These are phyloP conservation scores for Dunckerocampus dactyliophorus DNA, from an alignment of 2,113 vertebrate genomes.

Conservation along the genomic window DNA sequence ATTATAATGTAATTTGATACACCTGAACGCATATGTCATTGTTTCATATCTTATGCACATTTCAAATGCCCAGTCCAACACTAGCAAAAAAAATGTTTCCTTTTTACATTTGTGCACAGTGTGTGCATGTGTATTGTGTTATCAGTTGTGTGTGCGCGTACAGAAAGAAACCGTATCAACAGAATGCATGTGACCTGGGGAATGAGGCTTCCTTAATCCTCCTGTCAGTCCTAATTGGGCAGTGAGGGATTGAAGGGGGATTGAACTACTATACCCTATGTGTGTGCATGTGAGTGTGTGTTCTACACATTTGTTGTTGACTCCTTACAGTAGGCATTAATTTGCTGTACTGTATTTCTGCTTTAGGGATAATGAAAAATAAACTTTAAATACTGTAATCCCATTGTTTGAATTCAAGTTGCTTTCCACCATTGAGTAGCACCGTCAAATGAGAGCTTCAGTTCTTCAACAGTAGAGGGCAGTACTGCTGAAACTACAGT, in stretches of 20 bases:
- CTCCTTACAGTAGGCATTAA: no score
- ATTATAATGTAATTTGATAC: slow-evolving; percentile 41
- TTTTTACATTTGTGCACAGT: slow-evolving; percentile 5
- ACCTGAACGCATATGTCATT: slow-evolving; percentile 23
- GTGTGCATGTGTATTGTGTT: slow-evolving; percentile 26
- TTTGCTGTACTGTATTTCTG: no score
- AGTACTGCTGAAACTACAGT: slow-evolving; percentile 51
- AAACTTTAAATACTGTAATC: no score
- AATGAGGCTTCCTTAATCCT: slow-evolving; percentile 68
- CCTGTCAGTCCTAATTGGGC: slow-evolving; percentile 73
- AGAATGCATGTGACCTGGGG: slow-evolving; percentile 63
- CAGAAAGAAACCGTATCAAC: slow-evolving; percentile 65
- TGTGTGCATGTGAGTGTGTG: slow-evolving; percentile 11
- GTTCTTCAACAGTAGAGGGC: slow-evolving; percentile 71
- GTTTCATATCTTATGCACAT: slow-evolving; percentile 19
- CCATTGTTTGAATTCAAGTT: no score
- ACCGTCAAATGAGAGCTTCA: neutral
- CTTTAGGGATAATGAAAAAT: no score
- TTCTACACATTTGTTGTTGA: slow-evolving; percentile 20
- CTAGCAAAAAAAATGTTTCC: slow-evolving; percentile 50
- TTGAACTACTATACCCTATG: slow-evolving; percentile 30
- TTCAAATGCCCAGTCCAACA: slow-evolving; percentile 13
- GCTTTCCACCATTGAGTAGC: neutral
- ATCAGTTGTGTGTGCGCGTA: slow-evolving; percentile 55
- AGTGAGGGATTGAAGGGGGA: slow-evolving; percentile 54